A percentile compares a stretch with the other conserved stretches of the same genome.
Conservation (phyloP, 1,140 invertebrate genomes). For the Bombus turneri region DNA sequence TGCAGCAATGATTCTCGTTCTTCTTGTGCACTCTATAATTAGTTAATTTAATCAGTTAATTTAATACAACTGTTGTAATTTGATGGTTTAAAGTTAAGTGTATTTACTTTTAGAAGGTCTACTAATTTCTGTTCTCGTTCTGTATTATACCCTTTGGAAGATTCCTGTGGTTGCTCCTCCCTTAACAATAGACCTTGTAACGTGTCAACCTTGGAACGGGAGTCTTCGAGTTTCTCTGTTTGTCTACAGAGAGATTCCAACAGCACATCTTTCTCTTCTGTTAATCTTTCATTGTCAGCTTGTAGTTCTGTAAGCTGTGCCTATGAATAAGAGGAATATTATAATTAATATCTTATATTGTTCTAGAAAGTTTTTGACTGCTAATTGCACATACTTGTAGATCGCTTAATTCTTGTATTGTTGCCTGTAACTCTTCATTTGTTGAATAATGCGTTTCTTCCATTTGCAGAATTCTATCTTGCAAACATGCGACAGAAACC, state of each 20-base stretch:
- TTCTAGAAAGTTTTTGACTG: not conserved
- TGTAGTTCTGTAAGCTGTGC: constrained; percentile 93
- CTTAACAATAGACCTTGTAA: constrained; percentile 88
- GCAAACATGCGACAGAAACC: constrained; percentile 95
- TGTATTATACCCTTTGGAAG: constrained; percentile 82
- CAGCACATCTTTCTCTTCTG: constrained; percentile 93
- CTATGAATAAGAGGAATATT: constrained; percentile 51
- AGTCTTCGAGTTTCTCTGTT: constrained; percentile 94
- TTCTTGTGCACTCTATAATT: constrained; percentile 88
- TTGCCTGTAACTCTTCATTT: constrained; percentile 97
- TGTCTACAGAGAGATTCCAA: constrained; percentile 95
- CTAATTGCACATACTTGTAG: constrained; percentile 84
- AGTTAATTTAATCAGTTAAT: constrained; percentile 5
- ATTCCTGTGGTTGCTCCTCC: constrained; percentile 85
- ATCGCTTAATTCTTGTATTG: constrained; percentile 95
- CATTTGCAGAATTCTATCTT: constrained; percentile 94
- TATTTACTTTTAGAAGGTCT: constrained; percentile 89
- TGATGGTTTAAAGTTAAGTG: not conserved
- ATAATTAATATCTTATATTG: not conserved
- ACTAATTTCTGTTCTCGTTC: constrained; percentile 93
- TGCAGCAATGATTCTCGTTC: constrained; percentile 88
- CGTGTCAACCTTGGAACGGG: constrained; percentile 87
- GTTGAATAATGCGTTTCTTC: constrained; percentile 87
- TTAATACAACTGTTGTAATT: not conserved
- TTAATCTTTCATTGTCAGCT: constrained; percentile 92